Base-by-base conservation (phyloP, 2,888 invertebrate species). In the Leucophenga montana region DNA sequence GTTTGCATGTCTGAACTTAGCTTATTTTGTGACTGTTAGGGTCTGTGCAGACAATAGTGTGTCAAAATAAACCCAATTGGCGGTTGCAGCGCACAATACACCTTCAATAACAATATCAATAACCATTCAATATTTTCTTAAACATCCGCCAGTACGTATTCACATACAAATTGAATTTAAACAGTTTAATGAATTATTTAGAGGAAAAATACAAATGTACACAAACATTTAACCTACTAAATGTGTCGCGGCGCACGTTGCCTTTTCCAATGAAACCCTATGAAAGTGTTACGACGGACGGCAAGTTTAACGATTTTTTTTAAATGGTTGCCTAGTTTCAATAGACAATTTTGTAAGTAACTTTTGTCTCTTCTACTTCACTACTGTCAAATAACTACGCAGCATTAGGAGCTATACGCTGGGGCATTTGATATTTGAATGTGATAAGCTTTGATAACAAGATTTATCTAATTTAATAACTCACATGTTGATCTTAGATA, bases 401-500 rank as follows among this genome's bases (percentile, higher is more conserved):
- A 64, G 62, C 62, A 18, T 46, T 57, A n/a, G n/a, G n/a, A n/a
- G n/a, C n/a, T n/a, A n/a, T n/a, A n/a, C 22, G 22, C 11, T 39
- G 14, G 18, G 33, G 31, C 61, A 9, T 16, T 61, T 18, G 11
- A 18, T 50, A 22, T 46, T 46, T 44, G 13, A 31, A 22, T n/a
- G 14, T 62, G 16, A 62, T 50, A 50, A 20, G 14, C 44, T n/a
- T 1, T 64, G 48, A 64, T 22, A 64, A 64, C 27, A 22, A 64
- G 62, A 64, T 64, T 64, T 64, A 64, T 64, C 61, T 64, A 64
- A 5, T 64, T 64, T 64, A 48, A 20, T 48, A 22, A 22, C 46
- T 20, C 16, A 14, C n/a, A 39, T 61, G 57, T 57, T 57, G 57
- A 61, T 61, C 33, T 61, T 39, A 61, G 61, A 61, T 61, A 61